These are phyloP conservation scores for Megaceryle alcyon DNA, from an alignment of 2,797 vertebrate genomes.

Conservation along the genomic window DNA sequence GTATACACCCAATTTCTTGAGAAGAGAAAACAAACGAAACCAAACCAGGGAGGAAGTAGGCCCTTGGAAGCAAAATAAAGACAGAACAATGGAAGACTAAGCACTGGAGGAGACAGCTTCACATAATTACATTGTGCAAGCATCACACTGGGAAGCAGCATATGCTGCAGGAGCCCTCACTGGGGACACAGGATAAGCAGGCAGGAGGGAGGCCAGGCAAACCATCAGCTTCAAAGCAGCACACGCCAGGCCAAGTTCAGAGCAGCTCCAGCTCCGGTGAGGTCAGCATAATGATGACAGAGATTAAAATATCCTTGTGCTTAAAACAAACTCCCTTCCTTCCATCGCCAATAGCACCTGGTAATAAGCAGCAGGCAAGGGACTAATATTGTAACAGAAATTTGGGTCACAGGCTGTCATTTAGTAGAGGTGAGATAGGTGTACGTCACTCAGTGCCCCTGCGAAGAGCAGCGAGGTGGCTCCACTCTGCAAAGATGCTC, in stretches of 20 bases:
- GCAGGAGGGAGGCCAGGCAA: background rate
- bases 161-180: constrained; percentile 23
- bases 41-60: background rate
- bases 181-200: background rate
- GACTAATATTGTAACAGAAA: background rate
- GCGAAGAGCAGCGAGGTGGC: background rate
- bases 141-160: constrained; percentile 3
- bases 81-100: constrained; percentile 25
- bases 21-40: constrained; percentile 16
- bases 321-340: constrained; percentile 11
- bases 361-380: background rate
- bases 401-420: background rate
- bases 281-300: constrained; percentile 16
- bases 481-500: background rate
- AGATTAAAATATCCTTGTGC: constrained; percentile 8
- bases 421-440: background rate
- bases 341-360: background rate
- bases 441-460: background rate
- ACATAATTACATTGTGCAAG: constrained; percentile 44
- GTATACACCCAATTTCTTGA: background rate
- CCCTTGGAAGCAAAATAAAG: constrained; percentile 44
- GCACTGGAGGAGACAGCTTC: constrained; percentile 13
- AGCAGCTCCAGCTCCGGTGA: background rate
- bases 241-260: background rate
- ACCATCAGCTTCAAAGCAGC: background rate